A percentile compares a stretch with the other conserved stretches of the same genome.
Evolutionary conservation across 2,797 vertebrate species (phyloP).

Genomic region (Lerista edwardsae): DNA sequence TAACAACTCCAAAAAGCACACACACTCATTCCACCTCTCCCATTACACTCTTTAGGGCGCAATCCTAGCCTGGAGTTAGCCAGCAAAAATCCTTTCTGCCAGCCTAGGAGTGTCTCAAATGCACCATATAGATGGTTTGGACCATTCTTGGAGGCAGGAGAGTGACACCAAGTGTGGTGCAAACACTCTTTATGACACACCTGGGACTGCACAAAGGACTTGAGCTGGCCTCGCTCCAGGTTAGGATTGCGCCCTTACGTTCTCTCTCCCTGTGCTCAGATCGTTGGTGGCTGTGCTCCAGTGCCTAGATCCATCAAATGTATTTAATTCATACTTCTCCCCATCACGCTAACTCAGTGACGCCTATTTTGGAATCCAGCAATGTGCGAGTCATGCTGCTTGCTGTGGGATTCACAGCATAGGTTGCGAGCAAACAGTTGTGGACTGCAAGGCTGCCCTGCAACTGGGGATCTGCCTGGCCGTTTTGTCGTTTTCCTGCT

Average conservation of each 20-base stretch:
- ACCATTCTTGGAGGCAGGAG: too few species aligned
- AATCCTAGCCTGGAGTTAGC: too few species aligned
- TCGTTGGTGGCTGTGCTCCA: not conserved
- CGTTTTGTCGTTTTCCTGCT: not conserved
- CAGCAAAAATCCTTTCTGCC: too few species aligned
- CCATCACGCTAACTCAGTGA: not conserved
- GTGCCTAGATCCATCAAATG: not conserved
- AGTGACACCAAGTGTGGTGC: too few species aligned
- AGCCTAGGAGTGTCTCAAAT: too few species aligned
- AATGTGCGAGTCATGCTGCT: not conserved
- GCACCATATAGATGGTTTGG: too few species aligned
- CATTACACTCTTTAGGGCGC: not conserved
- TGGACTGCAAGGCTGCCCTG: not conserved
- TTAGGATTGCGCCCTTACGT: too few species aligned
- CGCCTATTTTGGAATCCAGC: fast-evolving
- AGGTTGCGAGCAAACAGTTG: slow-evolving; percentile 12
- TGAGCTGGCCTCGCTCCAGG: too few species aligned
- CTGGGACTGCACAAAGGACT: too few species aligned
- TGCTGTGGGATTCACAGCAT: not conserved
- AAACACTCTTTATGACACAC: too few species aligned
- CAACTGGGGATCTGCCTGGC: fast-evolving
- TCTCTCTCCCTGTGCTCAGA: not conserved
- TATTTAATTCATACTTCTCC: not conserved
- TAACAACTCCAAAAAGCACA: not conserved
- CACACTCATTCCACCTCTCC: too few species aligned